Base-by-base conservation (phyloP, 2,888 invertebrate species). In the Thereva unica region DNA sequence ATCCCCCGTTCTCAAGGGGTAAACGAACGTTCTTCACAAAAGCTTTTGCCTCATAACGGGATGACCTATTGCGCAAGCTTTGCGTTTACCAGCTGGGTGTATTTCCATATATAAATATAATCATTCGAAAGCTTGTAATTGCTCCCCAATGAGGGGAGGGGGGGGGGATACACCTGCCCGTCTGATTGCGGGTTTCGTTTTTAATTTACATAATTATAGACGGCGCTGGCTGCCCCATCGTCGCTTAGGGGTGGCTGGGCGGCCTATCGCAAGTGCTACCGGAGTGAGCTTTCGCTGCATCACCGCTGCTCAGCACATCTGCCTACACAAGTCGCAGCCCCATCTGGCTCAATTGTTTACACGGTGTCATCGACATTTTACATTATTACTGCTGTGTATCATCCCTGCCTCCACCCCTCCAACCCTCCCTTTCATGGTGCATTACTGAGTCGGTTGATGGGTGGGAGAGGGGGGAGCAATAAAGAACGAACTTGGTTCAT, bases 21-120 rank as follows among this genome's bases (percentile, higher is more conserved):
- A 71, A 71, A 71, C 67, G 71, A 71, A 71, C 71, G 71, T 71
- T 70, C 71, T 71, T 71, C 71, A 68, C 64, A 63, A 67, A 65
- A 67, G 56, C 68, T 61, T 71, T 63, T 64, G 68, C 65, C 64
- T 68, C 69, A 66, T 64, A 57, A 57, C 67, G 61, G 66, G 56
- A 65, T 38, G 53, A 49, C 66, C 68, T 68, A 67, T 66, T 67
- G 66, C 41, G 66, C 66, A 68, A 57, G 71, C 59, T 64, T 67
- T 69, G 64, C 66, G 67, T 68, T 69, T 70, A 69, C 67, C 67
- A 12, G 8, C 5, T 40, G 9, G 41, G 10, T 55, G 41, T 55
- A 3, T 37, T 37, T 4, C 50, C n/a, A n/a, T 5, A 23, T 50
- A 47, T 10, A 50, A 34, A n/a, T 50, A 34, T 5, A n/a, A 50